A percentile compares a stretch with the other conserved stretches of the same genome.
phyloP scores from a whole-genome alignment of 2,113 vertebrate genomes.

The Saccopteryx bilineata region DNA sequence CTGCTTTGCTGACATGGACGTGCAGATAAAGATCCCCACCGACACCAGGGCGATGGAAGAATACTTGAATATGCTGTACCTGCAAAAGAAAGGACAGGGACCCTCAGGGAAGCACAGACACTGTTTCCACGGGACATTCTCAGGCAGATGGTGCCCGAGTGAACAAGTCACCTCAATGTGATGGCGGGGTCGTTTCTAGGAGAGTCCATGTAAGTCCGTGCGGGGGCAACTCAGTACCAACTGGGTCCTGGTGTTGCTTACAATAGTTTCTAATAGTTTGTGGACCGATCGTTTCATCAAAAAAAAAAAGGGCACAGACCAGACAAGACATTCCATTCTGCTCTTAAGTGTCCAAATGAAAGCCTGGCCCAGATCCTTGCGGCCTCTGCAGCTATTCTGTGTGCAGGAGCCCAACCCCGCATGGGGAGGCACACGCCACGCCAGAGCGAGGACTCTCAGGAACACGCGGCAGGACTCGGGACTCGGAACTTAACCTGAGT shows the following conservation, averaged over 20 bases:
- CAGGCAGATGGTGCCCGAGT: background rate
- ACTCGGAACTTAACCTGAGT: background rate
- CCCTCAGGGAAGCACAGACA: slow-evolving; percentile 32
- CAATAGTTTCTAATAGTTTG: background rate
- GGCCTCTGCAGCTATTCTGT: background rate
- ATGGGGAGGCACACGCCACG: background rate
- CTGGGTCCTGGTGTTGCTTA: background rate
- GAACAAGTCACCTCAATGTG: background rate
- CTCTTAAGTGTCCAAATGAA: background rate
- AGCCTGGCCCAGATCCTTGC: background rate
- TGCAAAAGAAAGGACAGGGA: slow-evolving; percentile 81
- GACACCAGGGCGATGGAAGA: slow-evolving; percentile 95
- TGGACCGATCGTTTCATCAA: background rate
- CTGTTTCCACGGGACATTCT: background rate
- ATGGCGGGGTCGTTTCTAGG: background rate
- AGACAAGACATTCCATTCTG: background rate
- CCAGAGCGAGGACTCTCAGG: background rate
- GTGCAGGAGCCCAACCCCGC: background rate
- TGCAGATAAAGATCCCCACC: slow-evolving; percentile 98
- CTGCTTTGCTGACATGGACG: slow-evolving; percentile 98
- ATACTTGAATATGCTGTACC: slow-evolving; percentile 95
- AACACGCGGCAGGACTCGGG: background rate
- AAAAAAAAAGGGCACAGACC: background rate
- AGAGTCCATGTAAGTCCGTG: rapidly evolving
- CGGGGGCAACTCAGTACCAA: background rate